A percentile compares a stretch with the other conserved stretches of the same genome.
phyloP scores from a whole-genome alignment of 2,888 invertebrate species.

The Dryococelus australis region DNA sequence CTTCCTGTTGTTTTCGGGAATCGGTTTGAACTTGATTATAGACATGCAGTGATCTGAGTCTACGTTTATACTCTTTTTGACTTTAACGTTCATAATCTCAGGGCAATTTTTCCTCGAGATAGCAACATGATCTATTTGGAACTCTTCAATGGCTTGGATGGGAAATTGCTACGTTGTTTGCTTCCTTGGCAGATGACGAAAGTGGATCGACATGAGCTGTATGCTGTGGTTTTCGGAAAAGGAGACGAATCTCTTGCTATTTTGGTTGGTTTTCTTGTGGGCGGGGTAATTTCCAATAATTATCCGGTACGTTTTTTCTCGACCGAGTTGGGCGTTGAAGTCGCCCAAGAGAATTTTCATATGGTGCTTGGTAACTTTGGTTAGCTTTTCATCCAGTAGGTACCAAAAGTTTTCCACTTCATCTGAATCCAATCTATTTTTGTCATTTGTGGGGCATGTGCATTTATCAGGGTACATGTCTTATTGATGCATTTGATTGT shows the following conservation, averaged over 20 bases:
- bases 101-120: conserved; percentile 32
- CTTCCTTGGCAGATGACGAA: conserved; percentile 29
- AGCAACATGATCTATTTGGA: conserved; percentile 37
- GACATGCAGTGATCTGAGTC: conserved; percentile 33
- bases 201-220: conserved; percentile 31
- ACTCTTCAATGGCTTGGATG: conserved; percentile 32
- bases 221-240: conserved; percentile 32
- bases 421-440: neutral
- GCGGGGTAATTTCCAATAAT: neutral
- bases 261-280: conserved; percentile 30
- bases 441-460: neutral
- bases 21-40: conserved; percentile 22
- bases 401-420: neutral
- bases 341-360: neutral
- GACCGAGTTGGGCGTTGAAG: neutral
- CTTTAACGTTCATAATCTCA: conserved; percentile 36
- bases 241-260: conserved; percentile 32
- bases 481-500: neutral
- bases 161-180: conserved; percentile 37
- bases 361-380: neutral
- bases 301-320: neutral
- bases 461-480: neutral
- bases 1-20: neutral
- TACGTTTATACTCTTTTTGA: conserved; percentile 33
- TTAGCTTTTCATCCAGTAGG: neutral